Conservation (phyloP, 2,797 vertebrate genomes). For the Microcaecilia unicolor region DNA sequence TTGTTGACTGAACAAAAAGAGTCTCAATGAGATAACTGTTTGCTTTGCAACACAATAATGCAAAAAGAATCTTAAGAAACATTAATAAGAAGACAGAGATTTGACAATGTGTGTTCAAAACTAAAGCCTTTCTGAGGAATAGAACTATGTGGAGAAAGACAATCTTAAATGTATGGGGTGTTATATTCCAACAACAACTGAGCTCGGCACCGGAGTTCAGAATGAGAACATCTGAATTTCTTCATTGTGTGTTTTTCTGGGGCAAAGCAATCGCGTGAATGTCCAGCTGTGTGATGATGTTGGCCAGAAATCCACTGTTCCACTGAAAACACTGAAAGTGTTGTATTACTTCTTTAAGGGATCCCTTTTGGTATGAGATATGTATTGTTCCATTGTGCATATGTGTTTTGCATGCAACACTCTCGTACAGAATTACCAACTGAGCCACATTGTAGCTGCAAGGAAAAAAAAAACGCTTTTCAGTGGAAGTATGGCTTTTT, state of each 20-base stretch:
- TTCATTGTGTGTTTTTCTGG: slow-evolving; percentile 27
- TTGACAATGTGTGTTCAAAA: slow-evolving; percentile 8
- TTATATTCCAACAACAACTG: slow-evolving; percentile 9
- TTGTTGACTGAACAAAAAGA: no score
- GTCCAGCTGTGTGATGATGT: slow-evolving; percentile 37
- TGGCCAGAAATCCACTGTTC: slow-evolving; percentile 51
- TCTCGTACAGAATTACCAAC: slow-evolving; percentile 54
- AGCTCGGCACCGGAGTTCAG: slow-evolving; percentile 24
- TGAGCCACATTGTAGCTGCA: slow-evolving; percentile 43
- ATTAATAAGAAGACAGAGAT: slow-evolving; percentile 1
- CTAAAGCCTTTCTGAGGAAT: not conserved
- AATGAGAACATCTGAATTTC: slow-evolving; percentile 21
- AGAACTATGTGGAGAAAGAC: slow-evolving; percentile 16
- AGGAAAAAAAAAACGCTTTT: slow-evolving; percentile 46
- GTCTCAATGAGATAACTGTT: no score
- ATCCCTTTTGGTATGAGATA: slow-evolving; percentile 69
- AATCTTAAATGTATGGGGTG: slow-evolving; percentile 25
- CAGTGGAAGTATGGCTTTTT: no score
- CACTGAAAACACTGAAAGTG: slow-evolving; percentile 41
- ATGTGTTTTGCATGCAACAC: slow-evolving; percentile 66
- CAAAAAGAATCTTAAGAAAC: no score
- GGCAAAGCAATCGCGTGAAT: slow-evolving; percentile 13
- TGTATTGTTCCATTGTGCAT: slow-evolving; percentile 67
- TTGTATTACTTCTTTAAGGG: slow-evolving; percentile 52
- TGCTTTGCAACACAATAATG: no score